Evolutionary conservation across 2,888 invertebrate genomes (phyloP).

Genomic region (Cecidostiba fungosa): DNA sequence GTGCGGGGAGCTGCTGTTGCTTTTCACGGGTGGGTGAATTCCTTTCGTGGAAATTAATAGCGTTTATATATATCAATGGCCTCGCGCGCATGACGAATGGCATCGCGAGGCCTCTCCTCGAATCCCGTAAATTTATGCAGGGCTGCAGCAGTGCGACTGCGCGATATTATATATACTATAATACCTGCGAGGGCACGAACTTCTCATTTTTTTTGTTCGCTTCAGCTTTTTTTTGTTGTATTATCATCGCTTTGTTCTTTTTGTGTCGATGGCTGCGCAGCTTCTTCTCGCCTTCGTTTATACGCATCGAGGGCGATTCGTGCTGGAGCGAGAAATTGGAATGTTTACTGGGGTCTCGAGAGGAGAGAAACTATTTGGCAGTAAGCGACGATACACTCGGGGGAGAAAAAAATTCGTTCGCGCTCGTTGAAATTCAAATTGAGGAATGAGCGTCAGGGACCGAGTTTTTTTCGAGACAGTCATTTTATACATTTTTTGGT

Average conservation of each 20-base stretch:
- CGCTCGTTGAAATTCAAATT: slow-evolving; percentile 53
- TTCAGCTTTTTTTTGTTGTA: slow-evolving; percentile 29
- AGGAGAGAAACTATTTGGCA: slow-evolving; percentile 20
- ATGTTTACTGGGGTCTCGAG: slow-evolving; percentile 38
- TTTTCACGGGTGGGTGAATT: slow-evolving; percentile 78
- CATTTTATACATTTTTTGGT: not conserved
- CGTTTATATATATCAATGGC: slow-evolving; percentile 74
- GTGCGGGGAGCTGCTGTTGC: slow-evolving; percentile 46
- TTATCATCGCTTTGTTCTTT: slow-evolving; percentile 3
- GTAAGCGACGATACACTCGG: not conserved
- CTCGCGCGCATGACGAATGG: slow-evolving; percentile 71
- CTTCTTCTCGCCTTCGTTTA: not conserved
- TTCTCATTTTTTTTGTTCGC: not conserved
- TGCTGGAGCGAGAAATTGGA: slow-evolving; percentile 55
- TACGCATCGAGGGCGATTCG: not conserved
- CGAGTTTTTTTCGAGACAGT: not conserved
- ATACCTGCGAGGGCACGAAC: slow-evolving; percentile 45
- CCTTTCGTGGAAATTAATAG: slow-evolving; percentile 77
- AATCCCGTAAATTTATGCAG: slow-evolving; percentile 71
- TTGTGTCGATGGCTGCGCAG: not conserved
- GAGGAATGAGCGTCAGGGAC: not conserved
- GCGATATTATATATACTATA: slow-evolving; percentile 32
- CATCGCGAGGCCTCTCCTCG: slow-evolving; percentile 38
- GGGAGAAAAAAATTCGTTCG: not conserved
- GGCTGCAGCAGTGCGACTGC: slow-evolving; percentile 54